Evolutionary conservation across 2,888 invertebrate genomes (phyloP).

Genomic region (Drosophila colorata): DNA sequence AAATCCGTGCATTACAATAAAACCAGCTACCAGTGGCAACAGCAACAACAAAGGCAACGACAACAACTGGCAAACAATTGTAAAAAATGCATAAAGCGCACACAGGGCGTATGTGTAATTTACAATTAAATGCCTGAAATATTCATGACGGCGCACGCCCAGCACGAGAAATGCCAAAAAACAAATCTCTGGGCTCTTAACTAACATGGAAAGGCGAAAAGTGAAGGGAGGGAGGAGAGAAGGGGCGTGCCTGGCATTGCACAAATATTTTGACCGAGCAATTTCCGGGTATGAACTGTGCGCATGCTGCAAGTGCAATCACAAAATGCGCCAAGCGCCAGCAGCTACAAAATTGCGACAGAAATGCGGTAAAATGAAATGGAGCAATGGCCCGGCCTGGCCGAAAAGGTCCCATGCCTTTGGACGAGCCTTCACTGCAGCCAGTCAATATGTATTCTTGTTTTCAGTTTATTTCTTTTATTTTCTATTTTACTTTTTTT

Average conservation of each 20-base stretch:
- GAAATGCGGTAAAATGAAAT: slow-evolving; percentile 69
- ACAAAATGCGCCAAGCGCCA: slow-evolving; percentile 54
- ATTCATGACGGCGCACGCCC: slow-evolving; percentile 57
- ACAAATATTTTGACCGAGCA: slow-evolving; percentile 68
- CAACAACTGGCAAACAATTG: slow-evolving; percentile 50
- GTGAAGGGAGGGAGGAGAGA: neutral
- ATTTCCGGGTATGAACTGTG: slow-evolving; percentile 67
- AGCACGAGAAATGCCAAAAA: slow-evolving; percentile 43
- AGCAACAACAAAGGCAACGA: slow-evolving; percentile 8
- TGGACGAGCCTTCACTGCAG: slow-evolving; percentile 9
- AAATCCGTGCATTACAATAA: slow-evolving; percentile 63
- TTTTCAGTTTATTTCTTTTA: neutral
- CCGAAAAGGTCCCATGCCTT: slow-evolving; percentile 16
- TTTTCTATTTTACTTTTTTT: slow-evolving; percentile 1
- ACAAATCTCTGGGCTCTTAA: slow-evolving; percentile 68
- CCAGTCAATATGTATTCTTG: slow-evolving; percentile 44
- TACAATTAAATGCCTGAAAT: slow-evolving; percentile 77
- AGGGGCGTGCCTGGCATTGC: slow-evolving; percentile 35
- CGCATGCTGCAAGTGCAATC: slow-evolving; percentile 66
- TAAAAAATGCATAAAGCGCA: slow-evolving; percentile 68
- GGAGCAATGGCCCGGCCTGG: slow-evolving; percentile 34
- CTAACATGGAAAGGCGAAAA: slow-evolving; percentile 41
- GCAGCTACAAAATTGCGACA: slow-evolving; percentile 52
- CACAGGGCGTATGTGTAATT: slow-evolving; percentile 78
- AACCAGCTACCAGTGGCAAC: slow-evolving; percentile 16